Evolutionary conservation across 2,113 vertebrate species (phyloP).

Genomic region (Phrynosoma platyrhinos): DNA sequence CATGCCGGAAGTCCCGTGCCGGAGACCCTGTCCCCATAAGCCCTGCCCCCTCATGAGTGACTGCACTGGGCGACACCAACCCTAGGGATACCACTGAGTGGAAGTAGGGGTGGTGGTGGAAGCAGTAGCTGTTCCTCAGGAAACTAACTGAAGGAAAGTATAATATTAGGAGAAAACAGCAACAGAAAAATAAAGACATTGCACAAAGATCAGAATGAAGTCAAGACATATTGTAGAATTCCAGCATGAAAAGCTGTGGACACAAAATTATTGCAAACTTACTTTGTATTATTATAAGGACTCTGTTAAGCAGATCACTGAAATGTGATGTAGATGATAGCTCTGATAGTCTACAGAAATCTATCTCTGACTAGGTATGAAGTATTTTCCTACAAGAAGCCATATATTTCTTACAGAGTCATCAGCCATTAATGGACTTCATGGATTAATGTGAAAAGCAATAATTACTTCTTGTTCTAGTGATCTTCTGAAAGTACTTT

Average conservation of each 20-base stretch:
- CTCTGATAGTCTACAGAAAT: background rate
- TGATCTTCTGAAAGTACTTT: background rate
- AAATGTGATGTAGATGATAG: constrained; percentile 1
- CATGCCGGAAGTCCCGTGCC: too few species aligned
- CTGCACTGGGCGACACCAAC: too few species aligned
- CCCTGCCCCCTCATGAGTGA: too few species aligned
- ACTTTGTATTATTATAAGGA: background rate
- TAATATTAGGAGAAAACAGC: background rate
- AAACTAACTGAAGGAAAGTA: background rate
- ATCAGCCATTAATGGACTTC: background rate
- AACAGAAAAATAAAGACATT: background rate
- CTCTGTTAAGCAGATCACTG: background rate
- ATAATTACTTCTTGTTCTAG: background rate
- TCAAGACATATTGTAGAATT: background rate
- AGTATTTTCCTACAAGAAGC: background rate
- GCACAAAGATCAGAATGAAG: background rate
- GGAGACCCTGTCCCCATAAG: too few species aligned
- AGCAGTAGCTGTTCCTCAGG: background rate
- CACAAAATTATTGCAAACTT: background rate
- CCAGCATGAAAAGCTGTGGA: background rate
- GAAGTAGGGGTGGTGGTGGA: background rate
- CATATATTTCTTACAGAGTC: background rate
- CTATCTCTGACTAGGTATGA: background rate
- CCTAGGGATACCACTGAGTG: too few species aligned
- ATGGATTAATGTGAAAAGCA: background rate